phyloP scores from a whole-genome alignment of 2,797 vertebrate species.

The Diceros bicornis region DNA sequence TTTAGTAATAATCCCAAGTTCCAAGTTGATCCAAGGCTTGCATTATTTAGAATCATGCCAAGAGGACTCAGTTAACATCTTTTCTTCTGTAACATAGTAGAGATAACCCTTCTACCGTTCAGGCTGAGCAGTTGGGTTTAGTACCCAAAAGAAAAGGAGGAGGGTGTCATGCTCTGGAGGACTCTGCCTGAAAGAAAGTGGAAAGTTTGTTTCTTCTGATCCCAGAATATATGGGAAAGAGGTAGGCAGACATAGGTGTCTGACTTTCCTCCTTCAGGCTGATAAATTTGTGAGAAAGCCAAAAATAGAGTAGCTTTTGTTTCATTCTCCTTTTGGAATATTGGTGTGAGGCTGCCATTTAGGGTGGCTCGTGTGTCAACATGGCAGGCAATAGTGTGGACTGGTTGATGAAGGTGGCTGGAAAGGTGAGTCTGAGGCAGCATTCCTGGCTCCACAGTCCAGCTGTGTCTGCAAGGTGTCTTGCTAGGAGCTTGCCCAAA shows the following conservation, averaged over 20 bases:
- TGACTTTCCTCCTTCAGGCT: not conserved
- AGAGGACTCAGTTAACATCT: not conserved
- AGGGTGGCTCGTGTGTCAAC: not conserved
- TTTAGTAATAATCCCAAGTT: conserved; percentile 22
- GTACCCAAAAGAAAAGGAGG: not conserved
- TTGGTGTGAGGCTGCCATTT: not conserved
- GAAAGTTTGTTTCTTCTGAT: not conserved
- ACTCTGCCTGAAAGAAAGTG: not conserved
- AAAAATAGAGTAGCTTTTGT: not conserved
- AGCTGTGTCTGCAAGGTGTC: not conserved
- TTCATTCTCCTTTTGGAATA: not conserved
- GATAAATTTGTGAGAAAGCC: not conserved
- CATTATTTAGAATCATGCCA: not conserved
- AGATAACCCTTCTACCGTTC: not conserved
- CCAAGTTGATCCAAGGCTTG: not conserved
- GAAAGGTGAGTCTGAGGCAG: not conserved
- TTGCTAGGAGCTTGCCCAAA: not conserved
- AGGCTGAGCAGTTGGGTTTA: not conserved
- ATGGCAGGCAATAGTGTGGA: not conserved
- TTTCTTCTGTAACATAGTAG: conserved; percentile 9
- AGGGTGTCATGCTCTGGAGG: not conserved
- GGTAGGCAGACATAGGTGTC: not conserved
- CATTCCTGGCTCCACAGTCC: not conserved
- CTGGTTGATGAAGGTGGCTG: not conserved
- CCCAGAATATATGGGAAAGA: not conserved